Conservation (phyloP, 2,113 vertebrate genomes). For the Ranitomeya imitator region DNA sequence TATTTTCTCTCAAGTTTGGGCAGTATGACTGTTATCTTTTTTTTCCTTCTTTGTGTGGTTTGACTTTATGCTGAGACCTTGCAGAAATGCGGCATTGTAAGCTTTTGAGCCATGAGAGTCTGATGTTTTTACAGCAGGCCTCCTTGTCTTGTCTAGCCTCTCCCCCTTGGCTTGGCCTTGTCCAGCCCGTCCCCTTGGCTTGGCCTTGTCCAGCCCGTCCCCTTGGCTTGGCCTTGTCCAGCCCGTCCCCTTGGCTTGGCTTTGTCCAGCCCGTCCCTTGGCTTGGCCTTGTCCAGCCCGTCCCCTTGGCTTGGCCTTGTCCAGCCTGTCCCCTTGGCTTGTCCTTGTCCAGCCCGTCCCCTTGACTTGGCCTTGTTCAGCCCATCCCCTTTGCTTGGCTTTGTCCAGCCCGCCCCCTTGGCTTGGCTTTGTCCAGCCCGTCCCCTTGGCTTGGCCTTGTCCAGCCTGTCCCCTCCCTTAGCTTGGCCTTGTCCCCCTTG, state of each 20-base stretch:
- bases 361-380: too few species aligned
- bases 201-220: neutral
- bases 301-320: neutral
- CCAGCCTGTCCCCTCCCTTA: neutral
- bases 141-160: neutral
- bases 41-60: neutral
- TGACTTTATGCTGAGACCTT: neutral
- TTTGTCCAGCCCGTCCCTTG: too few species aligned
- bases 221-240: neutral
- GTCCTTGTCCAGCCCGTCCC: neutral
- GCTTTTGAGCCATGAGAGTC: neutral
- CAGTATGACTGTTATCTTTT: neutral
- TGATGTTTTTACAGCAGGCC: neutral
- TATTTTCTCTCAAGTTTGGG: neutral
- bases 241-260: too few species aligned
- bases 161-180: neutral
- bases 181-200: neutral
- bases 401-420: too few species aligned
- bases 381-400: too few species aligned
- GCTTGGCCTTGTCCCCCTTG: too few species aligned
- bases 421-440: too few species aligned
- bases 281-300: neutral
- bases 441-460: neutral
- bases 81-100: neutral
- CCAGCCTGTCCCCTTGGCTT: too few species aligned